Conservation (phyloP, 1,140 invertebrate species). For the Adoxophyes honmai region DNA sequence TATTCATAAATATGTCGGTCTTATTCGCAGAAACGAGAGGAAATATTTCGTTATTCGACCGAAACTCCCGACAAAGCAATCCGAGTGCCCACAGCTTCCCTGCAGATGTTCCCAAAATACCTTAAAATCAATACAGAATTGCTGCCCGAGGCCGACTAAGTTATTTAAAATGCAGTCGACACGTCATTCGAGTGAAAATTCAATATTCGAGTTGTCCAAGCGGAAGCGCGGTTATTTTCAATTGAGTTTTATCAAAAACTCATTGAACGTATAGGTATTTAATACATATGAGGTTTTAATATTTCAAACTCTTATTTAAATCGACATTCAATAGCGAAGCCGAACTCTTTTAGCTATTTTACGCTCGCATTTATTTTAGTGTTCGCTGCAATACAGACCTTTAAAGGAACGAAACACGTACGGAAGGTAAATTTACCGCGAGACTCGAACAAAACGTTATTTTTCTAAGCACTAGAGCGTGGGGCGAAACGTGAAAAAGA, state of each 20-base stretch:
- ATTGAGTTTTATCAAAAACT: slow-evolving; percentile 35
- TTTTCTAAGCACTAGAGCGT: neutral
- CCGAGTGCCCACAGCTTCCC: neutral
- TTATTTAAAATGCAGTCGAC: slow-evolving; percentile 73
- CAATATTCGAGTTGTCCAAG: slow-evolving; percentile 67
- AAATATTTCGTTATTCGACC: no score
- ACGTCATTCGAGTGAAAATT: slow-evolving; percentile 66
- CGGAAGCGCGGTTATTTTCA: slow-evolving; percentile 66
- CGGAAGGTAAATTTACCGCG: slow-evolving; percentile 8
- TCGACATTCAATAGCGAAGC: no score
- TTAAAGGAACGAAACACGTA: slow-evolving; percentile 13
- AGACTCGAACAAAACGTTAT: slow-evolving; percentile 10
- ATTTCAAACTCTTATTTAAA: no score
- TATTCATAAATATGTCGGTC: no score
- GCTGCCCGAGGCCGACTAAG: slow-evolving; percentile 45
- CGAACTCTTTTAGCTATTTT: neutral
- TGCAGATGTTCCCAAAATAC: slow-evolving; percentile 33
- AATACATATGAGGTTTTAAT: no score
- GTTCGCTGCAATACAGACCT: neutral
- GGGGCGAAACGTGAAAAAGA: neutral
- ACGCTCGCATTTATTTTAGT: slow-evolving; percentile 1
- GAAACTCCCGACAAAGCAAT: no score
- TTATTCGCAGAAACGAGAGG: no score
- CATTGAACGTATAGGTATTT: slow-evolving; percentile 20
- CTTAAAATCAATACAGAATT: slow-evolving; percentile 52